Conservation (phyloP, 92 coral and sea anemone genomes). For the Isaurus tuberculatus region DNA sequence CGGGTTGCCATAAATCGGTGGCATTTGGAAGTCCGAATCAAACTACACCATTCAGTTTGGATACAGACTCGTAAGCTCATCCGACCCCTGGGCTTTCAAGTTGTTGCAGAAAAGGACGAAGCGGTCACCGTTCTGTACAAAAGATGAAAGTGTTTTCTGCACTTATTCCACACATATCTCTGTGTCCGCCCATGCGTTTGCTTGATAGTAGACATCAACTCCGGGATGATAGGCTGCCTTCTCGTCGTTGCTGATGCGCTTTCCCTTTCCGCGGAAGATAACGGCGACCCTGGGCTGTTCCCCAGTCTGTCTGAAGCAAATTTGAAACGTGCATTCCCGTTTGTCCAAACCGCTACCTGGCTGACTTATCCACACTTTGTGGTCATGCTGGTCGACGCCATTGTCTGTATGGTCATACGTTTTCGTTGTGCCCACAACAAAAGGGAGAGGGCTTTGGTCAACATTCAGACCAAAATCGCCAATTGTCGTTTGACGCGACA, state of each 20-base stretch:
- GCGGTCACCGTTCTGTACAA: slow-evolving; percentile 1
- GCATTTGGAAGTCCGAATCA: background rate
- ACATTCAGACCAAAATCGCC: slow-evolving; percentile 61
- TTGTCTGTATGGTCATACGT: slow-evolving; percentile 39
- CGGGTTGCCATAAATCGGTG: background rate
- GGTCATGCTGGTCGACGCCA: slow-evolving; percentile 33
- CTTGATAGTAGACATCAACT: slow-evolving; percentile 56
- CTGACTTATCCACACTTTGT: slow-evolving; percentile 50
- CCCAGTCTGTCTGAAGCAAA: slow-evolving; percentile 52
- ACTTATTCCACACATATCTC: slow-evolving; percentile 51
- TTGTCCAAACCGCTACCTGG: slow-evolving; percentile 54
- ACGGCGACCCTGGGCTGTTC: slow-evolving; percentile 39
- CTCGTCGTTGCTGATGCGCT: slow-evolving; percentile 52
- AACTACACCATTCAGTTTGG: slow-evolving; percentile 13
- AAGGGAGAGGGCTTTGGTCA: slow-evolving; percentile 61
- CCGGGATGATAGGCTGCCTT: slow-evolving; percentile 47
- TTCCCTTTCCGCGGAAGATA: slow-evolving; percentile 47
- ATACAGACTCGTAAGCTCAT: slow-evolving; percentile 4
- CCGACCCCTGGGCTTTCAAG: background rate
- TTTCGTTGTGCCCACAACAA: slow-evolving; percentile 14
- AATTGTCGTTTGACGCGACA: slow-evolving; percentile 44
- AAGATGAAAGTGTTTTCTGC: slow-evolving; percentile 26
- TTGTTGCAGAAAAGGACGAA: background rate
- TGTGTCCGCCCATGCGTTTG: slow-evolving; percentile 60
- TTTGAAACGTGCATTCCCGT: slow-evolving; percentile 44